Percentiles rank a stretch among this genome's conserved stretches.
Conservation (phyloP, 2,797 vertebrate species). For the Galago senegalensis region DNA sequence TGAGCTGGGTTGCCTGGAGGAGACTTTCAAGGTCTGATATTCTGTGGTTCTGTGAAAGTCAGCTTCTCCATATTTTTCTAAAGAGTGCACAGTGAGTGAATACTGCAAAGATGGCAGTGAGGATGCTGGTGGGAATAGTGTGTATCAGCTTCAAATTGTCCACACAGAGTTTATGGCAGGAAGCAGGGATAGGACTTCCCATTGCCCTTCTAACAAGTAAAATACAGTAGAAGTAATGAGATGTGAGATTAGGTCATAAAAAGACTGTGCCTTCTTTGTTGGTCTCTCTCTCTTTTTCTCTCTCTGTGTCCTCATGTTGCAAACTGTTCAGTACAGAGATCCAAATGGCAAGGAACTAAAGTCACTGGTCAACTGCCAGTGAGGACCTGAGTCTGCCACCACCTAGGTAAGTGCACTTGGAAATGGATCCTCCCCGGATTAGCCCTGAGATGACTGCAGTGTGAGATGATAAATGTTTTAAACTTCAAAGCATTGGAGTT, state of each 20-base stretch:
- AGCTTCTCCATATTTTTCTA: neutral
- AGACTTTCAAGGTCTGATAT: neutral
- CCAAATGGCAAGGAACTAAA: neutral
- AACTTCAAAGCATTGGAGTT: neutral
- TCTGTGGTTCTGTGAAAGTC: neutral
- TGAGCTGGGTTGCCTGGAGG: neutral
- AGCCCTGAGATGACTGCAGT: neutral
- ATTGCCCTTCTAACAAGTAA: constrained; percentile 23
- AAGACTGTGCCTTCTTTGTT: neutral
- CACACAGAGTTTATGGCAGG: neutral
- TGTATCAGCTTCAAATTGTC: neutral
- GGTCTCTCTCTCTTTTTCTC: neutral
- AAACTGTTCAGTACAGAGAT: neutral
- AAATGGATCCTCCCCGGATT: neutral
- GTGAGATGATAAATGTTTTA: neutral
- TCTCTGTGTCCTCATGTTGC: neutral
- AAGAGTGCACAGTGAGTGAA: neutral
- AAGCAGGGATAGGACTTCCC: neutral
- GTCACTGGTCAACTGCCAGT: neutral
- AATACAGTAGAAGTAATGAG: neutral
- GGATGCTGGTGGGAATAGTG: neutral
- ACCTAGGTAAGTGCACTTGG: neutral
- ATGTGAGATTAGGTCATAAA: neutral
- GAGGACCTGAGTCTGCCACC: neutral
- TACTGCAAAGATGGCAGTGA: too few species aligned